These are phyloP conservation scores for Arizona elegans DNA, from an alignment of 2,113 vertebrate genomes.

Conservation along the genomic window DNA sequence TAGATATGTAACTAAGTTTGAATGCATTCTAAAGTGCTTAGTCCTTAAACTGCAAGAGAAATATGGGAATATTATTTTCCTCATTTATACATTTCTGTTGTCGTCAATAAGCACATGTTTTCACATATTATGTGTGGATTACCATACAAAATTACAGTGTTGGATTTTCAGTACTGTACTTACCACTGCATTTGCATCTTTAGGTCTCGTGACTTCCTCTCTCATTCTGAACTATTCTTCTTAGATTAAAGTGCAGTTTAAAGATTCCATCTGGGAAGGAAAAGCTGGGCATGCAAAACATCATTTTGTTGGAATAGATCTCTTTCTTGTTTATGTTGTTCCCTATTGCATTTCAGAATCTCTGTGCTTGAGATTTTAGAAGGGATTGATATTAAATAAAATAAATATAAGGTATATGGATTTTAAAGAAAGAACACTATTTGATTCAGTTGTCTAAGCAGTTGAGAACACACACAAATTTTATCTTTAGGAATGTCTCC, in stretches of 20 bases:
- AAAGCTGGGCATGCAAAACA: constrained; percentile 40
- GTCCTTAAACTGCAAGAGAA: constrained; percentile 71
- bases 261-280: constrained; percentile 33
- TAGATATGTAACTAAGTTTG: constrained; percentile 71
- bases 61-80: constrained; percentile 69
- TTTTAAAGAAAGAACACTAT: neutral
- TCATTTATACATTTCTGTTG: constrained; percentile 71
- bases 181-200: constrained; percentile 74
- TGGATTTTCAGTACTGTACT: constrained; percentile 71
- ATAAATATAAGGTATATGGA: neutral
- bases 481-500: neutral
- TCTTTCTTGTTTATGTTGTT: constrained; percentile 24
- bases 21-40: constrained; percentile 73
- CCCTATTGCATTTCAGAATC: constrained; percentile 29
- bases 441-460: neutral
- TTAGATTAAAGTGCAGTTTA: constrained; percentile 53
- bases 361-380: neutral
- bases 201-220: constrained; percentile 68
- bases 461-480: neutral
- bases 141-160: constrained; percentile 72
- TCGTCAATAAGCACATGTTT: constrained; percentile 78
- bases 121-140: constrained; percentile 74
- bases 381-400: neutral
- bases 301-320: neutral
- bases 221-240: constrained; percentile 63